phyloP scores from a whole-genome alignment of 92 coral and sea anemone species.

The Zoanthus sociatus region DNA sequence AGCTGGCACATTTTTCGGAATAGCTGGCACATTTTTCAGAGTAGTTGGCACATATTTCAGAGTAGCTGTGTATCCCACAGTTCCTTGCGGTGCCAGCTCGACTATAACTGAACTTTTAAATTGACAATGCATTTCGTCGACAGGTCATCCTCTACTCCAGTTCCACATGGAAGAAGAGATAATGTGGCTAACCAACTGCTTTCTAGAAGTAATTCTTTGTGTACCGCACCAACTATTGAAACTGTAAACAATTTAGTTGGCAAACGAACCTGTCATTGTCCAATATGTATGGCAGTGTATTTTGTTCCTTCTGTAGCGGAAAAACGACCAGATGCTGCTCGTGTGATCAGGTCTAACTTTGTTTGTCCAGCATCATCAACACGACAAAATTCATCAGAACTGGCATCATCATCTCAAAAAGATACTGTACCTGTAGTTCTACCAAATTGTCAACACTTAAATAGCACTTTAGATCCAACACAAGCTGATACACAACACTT shows the following conservation, averaged over 20 bases:
- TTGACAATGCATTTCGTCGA: too few species aligned
- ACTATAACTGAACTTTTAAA: too few species aligned
- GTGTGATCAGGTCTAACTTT: not conserved
- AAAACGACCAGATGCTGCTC: not conserved
- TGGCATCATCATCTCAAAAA: not conserved
- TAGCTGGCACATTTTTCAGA: too few species aligned
- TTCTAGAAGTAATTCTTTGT: constrained; percentile 22
- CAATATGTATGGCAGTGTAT: constrained; percentile 38
- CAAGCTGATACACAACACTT: not conserved
- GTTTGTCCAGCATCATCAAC: not conserved
- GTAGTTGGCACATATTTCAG: too few species aligned
- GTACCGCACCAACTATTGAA: constrained; percentile 28
- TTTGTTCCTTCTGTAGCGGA: constrained; percentile 7
- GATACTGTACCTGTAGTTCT: not conserved
- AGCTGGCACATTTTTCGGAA: too few species aligned
- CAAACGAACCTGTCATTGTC: not conserved
- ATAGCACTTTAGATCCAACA: constrained; percentile 3
- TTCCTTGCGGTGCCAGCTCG: too few species aligned
- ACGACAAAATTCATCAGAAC: not conserved
- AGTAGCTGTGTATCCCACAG: too few species aligned
- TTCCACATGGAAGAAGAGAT: not conserved
- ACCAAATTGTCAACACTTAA: not conserved
- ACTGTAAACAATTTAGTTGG: not conserved
- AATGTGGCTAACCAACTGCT: not conserved
- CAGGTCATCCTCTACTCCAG: constrained; percentile 41